A percentile compares a stretch with the other conserved stretches of the same genome.
These are phyloP conservation scores for Drosophila nigricruria DNA, from an alignment of 2,888 invertebrate species.

Conservation along the genomic window DNA sequence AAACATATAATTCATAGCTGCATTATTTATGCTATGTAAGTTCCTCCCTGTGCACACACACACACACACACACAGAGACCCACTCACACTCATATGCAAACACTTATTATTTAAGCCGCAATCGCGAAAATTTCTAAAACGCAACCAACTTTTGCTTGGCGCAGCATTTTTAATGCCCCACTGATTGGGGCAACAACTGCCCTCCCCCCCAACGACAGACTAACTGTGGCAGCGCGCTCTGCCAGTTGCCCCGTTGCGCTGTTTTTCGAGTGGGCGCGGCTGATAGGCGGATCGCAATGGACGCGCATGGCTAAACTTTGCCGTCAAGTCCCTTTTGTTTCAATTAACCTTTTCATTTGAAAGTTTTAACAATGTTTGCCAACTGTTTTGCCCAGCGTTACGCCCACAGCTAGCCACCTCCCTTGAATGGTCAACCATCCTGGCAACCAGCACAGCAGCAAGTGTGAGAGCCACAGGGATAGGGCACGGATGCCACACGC, in stretches of 20 bases:
- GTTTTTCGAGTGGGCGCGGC: slow-evolving; percentile 27
- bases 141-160: slow-evolving; percentile 69
- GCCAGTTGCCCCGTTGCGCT: slow-evolving; percentile 4
- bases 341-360: slow-evolving; percentile 80
- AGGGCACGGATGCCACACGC: neutral
- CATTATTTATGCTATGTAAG: neutral
- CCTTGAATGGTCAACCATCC: slow-evolving; percentile 13
- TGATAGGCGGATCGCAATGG: slow-evolving; percentile 58
- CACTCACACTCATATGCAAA: slow-evolving; percentile 5
- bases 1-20: neutral
- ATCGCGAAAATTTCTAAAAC: slow-evolving; percentile 65
- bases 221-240: slow-evolving; percentile 19
- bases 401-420: neutral
- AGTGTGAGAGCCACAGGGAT: slow-evolving; percentile 14
- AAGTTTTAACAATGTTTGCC: slow-evolving; percentile 79
- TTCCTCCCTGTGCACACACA: neutral
- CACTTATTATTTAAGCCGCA: slow-evolving; percentile 22
- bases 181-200: slow-evolving; percentile 51
- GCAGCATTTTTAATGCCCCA: slow-evolving; percentile 63
- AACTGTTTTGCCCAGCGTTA: slow-evolving; percentile 55
- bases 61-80: neutral
- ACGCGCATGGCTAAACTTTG: slow-evolving; percentile 76
- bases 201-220: slow-evolving; percentile 8
- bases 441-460: slow-evolving; percentile 5
- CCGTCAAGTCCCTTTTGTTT: slow-evolving; percentile 77